Evolutionary conservation across 2,888 invertebrate genomes (phyloP), one percentile per base, ranked within the genome.

Genomic region (Myopa tessellatipennis): DNA sequence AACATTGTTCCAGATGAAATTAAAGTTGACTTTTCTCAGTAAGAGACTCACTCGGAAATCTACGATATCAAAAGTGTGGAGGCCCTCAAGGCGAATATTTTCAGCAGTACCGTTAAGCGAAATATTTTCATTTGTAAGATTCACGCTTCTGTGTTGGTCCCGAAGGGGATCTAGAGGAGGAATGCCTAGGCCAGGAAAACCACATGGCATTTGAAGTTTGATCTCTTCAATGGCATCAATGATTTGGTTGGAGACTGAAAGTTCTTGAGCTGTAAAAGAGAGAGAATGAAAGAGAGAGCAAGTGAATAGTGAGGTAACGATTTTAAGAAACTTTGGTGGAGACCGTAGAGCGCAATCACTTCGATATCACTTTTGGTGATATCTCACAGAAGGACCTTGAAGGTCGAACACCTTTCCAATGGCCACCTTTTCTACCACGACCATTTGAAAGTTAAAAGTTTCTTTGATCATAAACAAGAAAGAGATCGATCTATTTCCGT

Each of bases 131-230:
- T 76, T 69, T 0, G 70, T 63, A 0, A 80, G 76, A 3, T 84
- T 79, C 1, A 84, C 26, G 14, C 85, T 77, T 61, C 81, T 79
- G 67, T 88, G 83, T 0, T 50, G 7, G 2, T 82, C 16, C 61
- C 71, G 77, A 1, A 82, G 67, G 0, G 88, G 88, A 3, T 86
- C 86, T 26, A 88, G 40, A 2, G 85, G 82, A n/a, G 88, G 87
- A 36, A 88, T 79, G 7, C 85, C 87, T 40, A 79, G 52, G 0
- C 79, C 34, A 0, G 85, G 85, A 67, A 80, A 84, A 40, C 88
- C 88, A 8, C 85, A 83, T 3, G 80, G 84, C 83, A 88, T 81
- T 61, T 83, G 75, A 0, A 68, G n/a, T 16, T 82, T 84, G 0
- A 82, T 0, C 0, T 16, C 69, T 78, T 88, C 86, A 63, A 88